Conservation (phyloP, 2,888 invertebrate genomes). For the Germaria angustata region DNA sequence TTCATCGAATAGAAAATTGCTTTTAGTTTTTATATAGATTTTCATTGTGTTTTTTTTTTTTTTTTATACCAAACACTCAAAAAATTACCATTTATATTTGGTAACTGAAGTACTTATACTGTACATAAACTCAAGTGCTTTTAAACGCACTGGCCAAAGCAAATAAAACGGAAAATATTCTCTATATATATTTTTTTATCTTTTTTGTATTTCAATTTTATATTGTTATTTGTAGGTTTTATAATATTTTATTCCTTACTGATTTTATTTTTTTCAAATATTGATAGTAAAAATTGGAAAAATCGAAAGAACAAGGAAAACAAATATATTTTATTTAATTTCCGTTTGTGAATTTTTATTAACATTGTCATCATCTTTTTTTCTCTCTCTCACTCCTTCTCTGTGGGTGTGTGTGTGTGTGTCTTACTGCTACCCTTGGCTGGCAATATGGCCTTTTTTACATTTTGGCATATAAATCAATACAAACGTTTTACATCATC, state of each 20-base stretch:
- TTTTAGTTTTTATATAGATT: no score
- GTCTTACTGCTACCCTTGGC: no score
- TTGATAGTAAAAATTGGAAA: slow-evolving; percentile 45
- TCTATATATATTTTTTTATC: slow-evolving; percentile 11
- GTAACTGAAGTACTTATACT: not conserved
- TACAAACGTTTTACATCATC: slow-evolving; percentile 51
- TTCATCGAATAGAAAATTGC: no score
- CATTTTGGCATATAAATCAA: slow-evolving; percentile 51
- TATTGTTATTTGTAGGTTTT: slow-evolving; percentile 28
- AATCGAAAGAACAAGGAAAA: slow-evolving; percentile 15
- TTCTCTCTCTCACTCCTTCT: not conserved
- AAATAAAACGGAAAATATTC: slow-evolving; percentile 12
- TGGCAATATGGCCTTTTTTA: not conserved
- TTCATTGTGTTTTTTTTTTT: no score
- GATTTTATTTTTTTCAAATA: slow-evolving; percentile 37
- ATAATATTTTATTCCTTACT: slow-evolving; percentile 26
- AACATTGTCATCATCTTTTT: slow-evolving; percentile 58
- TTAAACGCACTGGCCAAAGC: slow-evolving; percentile 3
- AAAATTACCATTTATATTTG: not conserved
- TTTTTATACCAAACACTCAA: not conserved
- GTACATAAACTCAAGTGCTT: not conserved
- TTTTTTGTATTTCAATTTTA: slow-evolving; percentile 22
- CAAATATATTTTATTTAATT: slow-evolving; percentile 63
- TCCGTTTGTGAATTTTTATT: slow-evolving; percentile 63
- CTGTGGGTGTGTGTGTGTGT: no score